Evolutionary conservation across 1,140 invertebrate genomes (phyloP).

Genomic region (Galleria mellonella): DNA sequence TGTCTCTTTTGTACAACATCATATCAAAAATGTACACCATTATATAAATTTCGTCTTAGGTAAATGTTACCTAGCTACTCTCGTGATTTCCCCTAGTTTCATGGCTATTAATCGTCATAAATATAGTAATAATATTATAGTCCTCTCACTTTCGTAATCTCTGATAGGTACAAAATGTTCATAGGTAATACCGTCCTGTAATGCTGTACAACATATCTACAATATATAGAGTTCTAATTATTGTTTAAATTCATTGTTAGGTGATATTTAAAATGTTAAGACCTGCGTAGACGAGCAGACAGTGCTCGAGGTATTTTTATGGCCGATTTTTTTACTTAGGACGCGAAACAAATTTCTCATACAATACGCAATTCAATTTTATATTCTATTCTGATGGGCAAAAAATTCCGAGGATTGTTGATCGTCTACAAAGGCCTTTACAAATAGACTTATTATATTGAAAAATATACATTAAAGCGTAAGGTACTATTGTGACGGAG

Average conservation of each 20-base stretch:
- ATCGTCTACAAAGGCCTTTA: no score
- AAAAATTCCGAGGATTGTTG: no score
- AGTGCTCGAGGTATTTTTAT: no score
- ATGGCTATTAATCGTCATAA: slow-evolving; percentile 45
- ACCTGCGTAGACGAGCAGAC: no score
- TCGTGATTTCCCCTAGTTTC: slow-evolving; percentile 30
- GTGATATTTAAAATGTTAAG: slow-evolving; percentile 11
- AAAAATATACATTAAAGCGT: no score
- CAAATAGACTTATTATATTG: no score
- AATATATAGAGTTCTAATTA: slow-evolving; percentile 43
- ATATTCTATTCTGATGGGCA: no score
- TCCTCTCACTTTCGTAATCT: slow-evolving; percentile 53
- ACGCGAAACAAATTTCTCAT: no score
- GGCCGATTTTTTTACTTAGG: no score
- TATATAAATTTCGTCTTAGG: slow-evolving; percentile 72
- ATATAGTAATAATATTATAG: slow-evolving; percentile 55
- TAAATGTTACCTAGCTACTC: slow-evolving; percentile 71
- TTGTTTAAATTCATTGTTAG: slow-evolving; percentile 39
- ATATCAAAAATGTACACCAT: slow-evolving; percentile 76
- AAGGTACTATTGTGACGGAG: no score
- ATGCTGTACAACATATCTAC: slow-evolving; percentile 60
- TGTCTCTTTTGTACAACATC: slow-evolving; percentile 75
- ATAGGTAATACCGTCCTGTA: slow-evolving; percentile 22
- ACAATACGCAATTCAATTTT: no score
- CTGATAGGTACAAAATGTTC: slow-evolving; percentile 40